phyloP scores from a whole-genome alignment of 2,888 invertebrate genomes.

The Calliphora vomitoria region DNA sequence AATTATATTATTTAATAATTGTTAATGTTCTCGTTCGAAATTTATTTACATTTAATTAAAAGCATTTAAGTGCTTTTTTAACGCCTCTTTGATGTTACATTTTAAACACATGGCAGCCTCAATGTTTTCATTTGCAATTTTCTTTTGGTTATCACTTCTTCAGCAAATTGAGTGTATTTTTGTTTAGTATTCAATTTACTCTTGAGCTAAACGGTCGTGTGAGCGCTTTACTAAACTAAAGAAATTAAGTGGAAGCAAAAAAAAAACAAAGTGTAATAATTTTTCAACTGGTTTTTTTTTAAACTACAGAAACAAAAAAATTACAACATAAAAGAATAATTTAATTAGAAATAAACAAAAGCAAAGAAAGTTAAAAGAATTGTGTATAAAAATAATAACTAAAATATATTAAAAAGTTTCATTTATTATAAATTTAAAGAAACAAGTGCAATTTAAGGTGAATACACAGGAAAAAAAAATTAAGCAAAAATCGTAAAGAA shows the following conservation, averaged over 20 bases:
- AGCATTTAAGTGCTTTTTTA: too few species aligned
- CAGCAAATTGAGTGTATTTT: conserved; percentile 20
- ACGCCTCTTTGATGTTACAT: too few species aligned
- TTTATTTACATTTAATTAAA: too few species aligned
- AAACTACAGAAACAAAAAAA: conserved; percentile 6
- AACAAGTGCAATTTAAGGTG: conserved; percentile 17
- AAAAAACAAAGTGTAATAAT: background rate
- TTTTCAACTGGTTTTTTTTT: conserved; percentile 28
- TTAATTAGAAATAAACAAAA: conserved; percentile 41
- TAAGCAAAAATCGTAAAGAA: conserved; percentile 22
- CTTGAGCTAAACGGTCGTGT: conserved; percentile 48
- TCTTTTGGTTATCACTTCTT: conserved; percentile 52
- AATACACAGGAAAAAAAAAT: conserved; percentile 37
- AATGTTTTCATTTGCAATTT: conserved; percentile 36
- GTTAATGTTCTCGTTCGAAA: too few species aligned
- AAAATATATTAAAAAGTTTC: background rate
- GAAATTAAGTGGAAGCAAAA: background rate
- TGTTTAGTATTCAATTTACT: conserved; percentile 67
- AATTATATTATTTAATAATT: too few species aligned
- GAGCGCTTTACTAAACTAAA: background rate
- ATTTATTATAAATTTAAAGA: conserved; percentile 11
- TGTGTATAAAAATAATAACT: too few species aligned
- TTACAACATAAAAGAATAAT: conserved; percentile 10
- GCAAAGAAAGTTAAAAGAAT: background rate
- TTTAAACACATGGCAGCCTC: conserved; percentile 23